Percentiles rank a stretch among this genome's conserved stretches.
These are phyloP conservation scores for Abramis brama DNA, from an alignment of 2,113 vertebrate species.

Conservation along the genomic window DNA sequence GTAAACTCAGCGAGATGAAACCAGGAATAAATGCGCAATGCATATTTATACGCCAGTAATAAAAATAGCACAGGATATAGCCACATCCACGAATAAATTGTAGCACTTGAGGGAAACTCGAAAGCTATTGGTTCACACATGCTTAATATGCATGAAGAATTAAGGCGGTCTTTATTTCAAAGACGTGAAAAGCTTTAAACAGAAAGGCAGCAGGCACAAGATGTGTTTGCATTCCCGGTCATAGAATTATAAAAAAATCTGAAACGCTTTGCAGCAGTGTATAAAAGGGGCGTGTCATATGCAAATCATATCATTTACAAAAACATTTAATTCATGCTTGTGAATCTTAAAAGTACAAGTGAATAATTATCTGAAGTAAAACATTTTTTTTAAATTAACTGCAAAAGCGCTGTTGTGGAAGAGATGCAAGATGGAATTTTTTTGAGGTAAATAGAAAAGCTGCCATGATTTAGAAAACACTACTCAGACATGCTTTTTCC, in stretches of 20 bases:
- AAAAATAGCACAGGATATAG: slow-evolving; percentile 45
- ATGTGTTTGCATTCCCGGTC: background rate
- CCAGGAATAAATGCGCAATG: slow-evolving; percentile 49
- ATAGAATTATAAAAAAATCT: background rate
- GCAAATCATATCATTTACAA: background rate
- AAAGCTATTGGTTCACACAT: slow-evolving; percentile 57
- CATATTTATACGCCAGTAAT: slow-evolving; percentile 56
- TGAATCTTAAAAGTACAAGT: background rate
- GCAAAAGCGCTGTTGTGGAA: background rate
- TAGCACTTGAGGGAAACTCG: slow-evolving; percentile 53
- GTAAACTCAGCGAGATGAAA: slow-evolving; percentile 50
- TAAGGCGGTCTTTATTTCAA: slow-evolving; percentile 57
- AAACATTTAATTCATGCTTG: background rate
- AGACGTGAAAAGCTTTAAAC: slow-evolving; percentile 53
- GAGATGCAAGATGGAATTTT: background rate
- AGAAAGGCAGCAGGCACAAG: slow-evolving; percentile 42
- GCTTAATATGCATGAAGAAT: slow-evolving; percentile 55
- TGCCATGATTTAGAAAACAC: background rate
- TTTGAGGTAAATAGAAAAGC: slow-evolving; percentile 17
- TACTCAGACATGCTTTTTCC: background rate
- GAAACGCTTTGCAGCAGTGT: background rate
- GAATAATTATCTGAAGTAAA: background rate
- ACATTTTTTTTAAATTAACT: background rate
- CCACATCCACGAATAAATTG: slow-evolving; percentile 9
- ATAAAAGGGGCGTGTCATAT: slow-evolving; percentile 19